Evolutionary conservation across 2,888 invertebrate genomes (phyloP).

Genomic region (Stenolophus ochropezus): DNA sequence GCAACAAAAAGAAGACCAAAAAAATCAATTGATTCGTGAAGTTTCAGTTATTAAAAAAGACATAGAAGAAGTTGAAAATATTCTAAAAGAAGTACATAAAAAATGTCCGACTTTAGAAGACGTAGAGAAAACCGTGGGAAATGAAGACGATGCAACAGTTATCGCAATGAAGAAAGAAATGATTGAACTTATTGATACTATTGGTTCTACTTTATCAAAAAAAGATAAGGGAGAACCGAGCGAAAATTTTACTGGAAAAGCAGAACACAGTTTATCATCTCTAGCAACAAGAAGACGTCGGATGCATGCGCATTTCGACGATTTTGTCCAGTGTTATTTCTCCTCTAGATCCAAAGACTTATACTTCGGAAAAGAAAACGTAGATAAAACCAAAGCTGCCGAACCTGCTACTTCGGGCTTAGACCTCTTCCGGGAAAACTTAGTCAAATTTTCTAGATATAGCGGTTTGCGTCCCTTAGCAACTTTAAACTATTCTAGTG

Average conservation of each 20-base stretch:
- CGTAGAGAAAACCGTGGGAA: constrained; percentile 72
- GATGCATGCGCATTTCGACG: constrained; percentile 91
- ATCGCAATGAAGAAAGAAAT: constrained; percentile 76
- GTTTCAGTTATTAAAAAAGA: constrained; percentile 85
- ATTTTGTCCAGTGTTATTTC: constrained; percentile 92
- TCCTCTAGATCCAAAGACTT: constrained; percentile 84
- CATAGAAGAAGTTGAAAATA: constrained; percentile 82
- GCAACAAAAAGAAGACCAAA: constrained; percentile 82
- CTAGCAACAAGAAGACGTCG: constrained; percentile 82
- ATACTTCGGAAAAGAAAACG: constrained; percentile 75
- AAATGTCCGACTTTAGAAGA: constrained; percentile 78
- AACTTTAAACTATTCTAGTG: constrained; percentile 91
- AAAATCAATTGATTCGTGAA: constrained; percentile 81
- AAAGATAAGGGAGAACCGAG: constrained; percentile 64
- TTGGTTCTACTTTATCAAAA: constrained; percentile 72
- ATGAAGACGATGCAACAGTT: constrained; percentile 73
- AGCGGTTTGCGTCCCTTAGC: constrained; percentile 87
- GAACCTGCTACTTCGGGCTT: constrained; percentile 75
- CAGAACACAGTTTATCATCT: constrained; percentile 71
- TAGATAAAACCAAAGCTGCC: constrained; percentile 67
- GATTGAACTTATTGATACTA: constrained; percentile 76
- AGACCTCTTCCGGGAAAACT: constrained; percentile 87
- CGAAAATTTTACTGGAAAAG: constrained; percentile 65
- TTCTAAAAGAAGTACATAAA: constrained; percentile 76
- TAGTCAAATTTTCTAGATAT: constrained; percentile 89